Conservation (phyloP, 2,888 invertebrate genomes). For the Lasioglossum pauxillum region DNA sequence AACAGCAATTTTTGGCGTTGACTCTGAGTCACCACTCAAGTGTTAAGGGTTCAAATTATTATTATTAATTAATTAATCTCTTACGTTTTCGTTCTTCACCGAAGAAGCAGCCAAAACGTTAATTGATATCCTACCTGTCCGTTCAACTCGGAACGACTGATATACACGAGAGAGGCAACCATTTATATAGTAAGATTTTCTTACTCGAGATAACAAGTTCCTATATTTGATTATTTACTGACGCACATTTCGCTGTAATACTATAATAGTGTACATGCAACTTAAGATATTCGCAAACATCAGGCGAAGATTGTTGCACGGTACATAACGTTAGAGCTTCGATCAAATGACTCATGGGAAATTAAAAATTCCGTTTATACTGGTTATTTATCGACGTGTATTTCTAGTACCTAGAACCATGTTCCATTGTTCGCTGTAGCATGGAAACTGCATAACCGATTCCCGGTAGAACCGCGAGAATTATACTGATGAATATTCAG, state of each 20-base stretch:
- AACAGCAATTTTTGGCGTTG: too few species aligned
- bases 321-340: constrained; percentile 31
- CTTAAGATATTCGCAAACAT: constrained; percentile 47
- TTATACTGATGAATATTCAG: neutral
- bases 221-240: constrained; percentile 46
- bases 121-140: constrained; percentile 24
- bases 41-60: too few species aligned
- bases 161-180: neutral
- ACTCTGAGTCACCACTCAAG: too few species aligned
- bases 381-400: neutral
- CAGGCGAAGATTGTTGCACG: constrained; percentile 1
- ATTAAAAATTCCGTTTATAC: neutral
- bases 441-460: neutral
- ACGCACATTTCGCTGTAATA: constrained; percentile 61
- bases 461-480: neutral
- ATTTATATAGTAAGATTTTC: constrained; percentile 66
- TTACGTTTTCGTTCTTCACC: constrained; percentile 23
- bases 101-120: neutral
- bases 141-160: constrained; percentile 38
- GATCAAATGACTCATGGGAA: neutral
- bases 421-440: neutral
- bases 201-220: constrained; percentile 48
- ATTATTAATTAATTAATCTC: neutral
- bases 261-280: constrained; percentile 25
- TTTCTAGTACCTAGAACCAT: neutral